These are phyloP conservation scores for Drosophila antonietae DNA, from an alignment of 2,888 invertebrate species.

Conservation along the genomic window DNA sequence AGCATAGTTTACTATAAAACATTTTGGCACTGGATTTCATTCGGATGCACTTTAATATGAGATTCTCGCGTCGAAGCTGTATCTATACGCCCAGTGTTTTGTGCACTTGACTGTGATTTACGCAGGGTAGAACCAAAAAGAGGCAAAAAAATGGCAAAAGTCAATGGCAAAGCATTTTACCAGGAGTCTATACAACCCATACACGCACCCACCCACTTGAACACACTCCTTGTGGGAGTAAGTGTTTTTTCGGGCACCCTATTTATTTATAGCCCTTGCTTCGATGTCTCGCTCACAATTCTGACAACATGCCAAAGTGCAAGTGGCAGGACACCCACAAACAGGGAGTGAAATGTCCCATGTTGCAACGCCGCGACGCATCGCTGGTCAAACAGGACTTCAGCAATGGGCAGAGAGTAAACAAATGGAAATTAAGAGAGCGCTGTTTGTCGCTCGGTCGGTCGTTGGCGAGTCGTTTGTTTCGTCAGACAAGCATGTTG, in stretches of 20 bases:
- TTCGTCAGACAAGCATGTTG: constrained; percentile 40
- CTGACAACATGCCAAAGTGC: constrained; percentile 74
- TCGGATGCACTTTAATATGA: constrained; percentile 53
- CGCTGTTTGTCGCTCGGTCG: constrained; percentile 28
- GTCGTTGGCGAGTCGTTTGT: constrained; percentile 41
- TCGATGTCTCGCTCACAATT: constrained; percentile 66
- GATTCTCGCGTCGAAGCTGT: constrained; percentile 56
- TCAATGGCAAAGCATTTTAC: constrained; percentile 46
- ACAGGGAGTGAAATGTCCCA: constrained; percentile 19
- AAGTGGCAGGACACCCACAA: constrained; percentile 51
- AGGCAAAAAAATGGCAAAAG: constrained; percentile 44
- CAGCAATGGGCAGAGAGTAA: constrained; percentile 51
- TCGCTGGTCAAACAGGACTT: constrained; percentile 25
- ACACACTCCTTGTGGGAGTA: constrained; percentile 22
- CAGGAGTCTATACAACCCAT: constrained; percentile 10
- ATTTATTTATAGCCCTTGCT: constrained; percentile 67
- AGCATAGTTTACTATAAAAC: not conserved
- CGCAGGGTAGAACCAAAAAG: constrained; percentile 40
- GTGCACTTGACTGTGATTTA: constrained; percentile 76
- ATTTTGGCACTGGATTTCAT: not conserved
- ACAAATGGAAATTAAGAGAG: constrained; percentile 74
- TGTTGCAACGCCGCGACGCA: constrained; percentile 4
- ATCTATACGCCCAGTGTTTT: constrained; percentile 49
- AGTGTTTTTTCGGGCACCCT: constrained; percentile 41
- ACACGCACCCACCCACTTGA: not conserved